Evolutionary conservation across 1,140 invertebrate species (phyloP).

Genomic region (Cataglyphis hispanica): DNA sequence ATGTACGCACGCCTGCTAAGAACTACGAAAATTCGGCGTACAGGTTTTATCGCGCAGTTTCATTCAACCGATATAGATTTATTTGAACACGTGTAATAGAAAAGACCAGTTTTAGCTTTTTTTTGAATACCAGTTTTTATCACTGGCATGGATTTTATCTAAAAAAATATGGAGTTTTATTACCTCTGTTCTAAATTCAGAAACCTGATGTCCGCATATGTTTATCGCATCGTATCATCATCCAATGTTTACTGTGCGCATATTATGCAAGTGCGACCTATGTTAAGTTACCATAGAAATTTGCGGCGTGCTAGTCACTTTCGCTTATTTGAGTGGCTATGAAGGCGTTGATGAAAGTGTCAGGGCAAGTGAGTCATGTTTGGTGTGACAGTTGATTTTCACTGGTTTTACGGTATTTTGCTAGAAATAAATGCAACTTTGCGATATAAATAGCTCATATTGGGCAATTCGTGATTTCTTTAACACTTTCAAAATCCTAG

Average conservation of each 20-base stretch:
- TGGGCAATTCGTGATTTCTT: neutral
- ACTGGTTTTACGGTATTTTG: neutral
- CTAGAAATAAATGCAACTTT: neutral
- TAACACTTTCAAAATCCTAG: neutral
- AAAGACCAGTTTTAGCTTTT: too few species aligned
- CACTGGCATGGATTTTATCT: too few species aligned
- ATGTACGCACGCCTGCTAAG: constrained; percentile 27
- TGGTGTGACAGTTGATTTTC: constrained; percentile 53
- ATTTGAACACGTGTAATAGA: too few species aligned
- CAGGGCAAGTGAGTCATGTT: constrained; percentile 59
- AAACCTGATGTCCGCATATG: neutral
- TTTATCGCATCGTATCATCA: neutral
- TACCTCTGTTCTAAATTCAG: neutral
- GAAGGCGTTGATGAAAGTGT: constrained; percentile 66
- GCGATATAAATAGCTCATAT: neutral
- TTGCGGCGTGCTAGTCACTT: constrained; percentile 50
- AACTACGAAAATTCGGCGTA: constrained; percentile 59
- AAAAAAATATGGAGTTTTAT: too few species aligned
- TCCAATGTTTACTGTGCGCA: constrained; percentile 5
- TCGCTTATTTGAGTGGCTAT: constrained; percentile 60
- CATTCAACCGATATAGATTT: neutral
- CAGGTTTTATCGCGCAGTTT: neutral
- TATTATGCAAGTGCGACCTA: constrained; percentile 59
- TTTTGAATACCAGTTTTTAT: too few species aligned
- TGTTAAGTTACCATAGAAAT: constrained; percentile 54